Percentiles rank a stretch among this genome's conserved stretches.
Evolutionary conservation across 2,113 vertebrate species (phyloP).

Genomic region (Centropus bengalensis): DNA sequence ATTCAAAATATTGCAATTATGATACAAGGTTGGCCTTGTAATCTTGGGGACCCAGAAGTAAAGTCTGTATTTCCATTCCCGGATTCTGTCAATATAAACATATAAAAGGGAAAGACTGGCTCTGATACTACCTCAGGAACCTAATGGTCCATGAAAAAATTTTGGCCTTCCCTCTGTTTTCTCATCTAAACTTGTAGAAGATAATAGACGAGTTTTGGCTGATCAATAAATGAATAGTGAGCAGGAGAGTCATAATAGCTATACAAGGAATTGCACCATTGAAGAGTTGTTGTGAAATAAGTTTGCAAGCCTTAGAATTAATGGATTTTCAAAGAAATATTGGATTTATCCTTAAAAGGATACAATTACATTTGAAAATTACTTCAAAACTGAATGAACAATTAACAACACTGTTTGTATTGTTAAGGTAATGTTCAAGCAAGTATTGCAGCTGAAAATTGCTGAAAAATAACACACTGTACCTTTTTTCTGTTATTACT

Average conservation of each 20-base stretch:
- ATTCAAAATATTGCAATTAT: background rate
- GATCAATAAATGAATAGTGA: constrained; percentile 47
- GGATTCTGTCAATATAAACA: background rate
- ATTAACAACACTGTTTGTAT: background rate
- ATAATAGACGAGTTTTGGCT: constrained; percentile 19
- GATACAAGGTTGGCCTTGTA: constrained; percentile 6
- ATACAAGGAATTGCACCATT: constrained; percentile 22
- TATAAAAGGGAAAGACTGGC: constrained; percentile 15
- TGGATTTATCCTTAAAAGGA: background rate
- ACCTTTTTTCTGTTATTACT: constrained; percentile 63
- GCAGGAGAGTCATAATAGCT: background rate
- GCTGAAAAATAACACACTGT: constrained; percentile 42
- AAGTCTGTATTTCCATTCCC: constrained; percentile 19
- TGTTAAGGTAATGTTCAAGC: background rate
- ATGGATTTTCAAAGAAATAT: constrained; percentile 33
- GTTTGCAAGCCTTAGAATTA: constrained; percentile 38
- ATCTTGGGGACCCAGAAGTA: background rate
- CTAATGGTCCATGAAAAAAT: constrained; percentile 50
- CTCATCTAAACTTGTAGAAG: constrained; percentile 27
- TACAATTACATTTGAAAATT: background rate
- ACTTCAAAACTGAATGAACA: constrained; percentile 9
- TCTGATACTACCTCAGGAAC: constrained; percentile 32
- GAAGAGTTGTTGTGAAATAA: constrained; percentile 6
- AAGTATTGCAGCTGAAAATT: background rate
- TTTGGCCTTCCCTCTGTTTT: constrained; percentile 41